Evolutionary conservation across 2,888 invertebrate species (phyloP).

Genomic region (Leptopilina myrica): DNA sequence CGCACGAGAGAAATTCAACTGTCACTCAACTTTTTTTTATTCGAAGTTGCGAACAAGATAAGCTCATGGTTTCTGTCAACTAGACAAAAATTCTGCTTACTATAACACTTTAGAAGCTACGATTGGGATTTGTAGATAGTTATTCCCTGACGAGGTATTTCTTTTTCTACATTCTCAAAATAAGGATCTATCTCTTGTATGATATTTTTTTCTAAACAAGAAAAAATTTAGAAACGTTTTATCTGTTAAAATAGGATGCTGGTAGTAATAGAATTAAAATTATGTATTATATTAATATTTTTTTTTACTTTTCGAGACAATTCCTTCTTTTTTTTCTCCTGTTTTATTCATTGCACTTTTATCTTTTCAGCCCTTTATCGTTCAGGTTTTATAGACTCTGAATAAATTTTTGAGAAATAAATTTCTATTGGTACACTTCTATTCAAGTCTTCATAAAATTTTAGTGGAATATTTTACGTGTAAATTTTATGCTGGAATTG

Average conservation of each 20-base stretch:
- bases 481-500: too few relatives aligned
- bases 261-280: background rate
- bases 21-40: slow-evolving; percentile 1
- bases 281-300: background rate
- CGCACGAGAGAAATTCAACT: background rate
- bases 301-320: too few relatives aligned
- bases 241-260: too few relatives aligned
- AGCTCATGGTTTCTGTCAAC: slow-evolving; percentile 24
- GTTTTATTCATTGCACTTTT: too few relatives aligned
- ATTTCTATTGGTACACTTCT: too few relatives aligned
- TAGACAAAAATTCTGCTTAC: slow-evolving; percentile 35
- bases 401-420: too few relatives aligned
- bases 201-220: background rate
- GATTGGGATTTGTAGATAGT: slow-evolving; percentile 19
- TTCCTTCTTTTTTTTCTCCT: too few relatives aligned
- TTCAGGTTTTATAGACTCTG: too few relatives aligned
- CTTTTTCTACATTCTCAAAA: slow-evolving; percentile 18
- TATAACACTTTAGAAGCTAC: slow-evolving; percentile 13
- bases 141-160: slow-evolving; percentile 29
- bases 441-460: too few relatives aligned
- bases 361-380: too few relatives aligned
- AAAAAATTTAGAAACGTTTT: background rate
- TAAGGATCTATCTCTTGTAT: slow-evolving; percentile 6
- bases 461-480: too few relatives aligned
- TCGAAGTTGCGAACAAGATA: slow-evolving; percentile 9